Evolutionary conservation across 2,113 vertebrate species (phyloP).

Genomic region (Euleptes europaea): DNA sequence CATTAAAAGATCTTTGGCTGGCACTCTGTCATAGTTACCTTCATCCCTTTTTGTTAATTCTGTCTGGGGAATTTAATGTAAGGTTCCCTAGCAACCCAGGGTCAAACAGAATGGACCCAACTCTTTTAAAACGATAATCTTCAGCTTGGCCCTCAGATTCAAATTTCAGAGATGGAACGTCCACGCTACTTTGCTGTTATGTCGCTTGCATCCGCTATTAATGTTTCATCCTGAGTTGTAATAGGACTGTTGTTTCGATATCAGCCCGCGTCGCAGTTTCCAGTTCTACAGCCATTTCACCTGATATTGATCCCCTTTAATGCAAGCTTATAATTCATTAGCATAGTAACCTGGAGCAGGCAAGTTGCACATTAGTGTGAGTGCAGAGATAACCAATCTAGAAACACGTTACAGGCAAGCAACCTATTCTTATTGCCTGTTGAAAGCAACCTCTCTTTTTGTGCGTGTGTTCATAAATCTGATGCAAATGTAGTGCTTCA

Average conservation of each 20-base stretch:
- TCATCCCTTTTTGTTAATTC: slow-evolving; percentile 1
- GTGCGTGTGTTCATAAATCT: neutral
- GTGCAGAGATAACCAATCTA: no score
- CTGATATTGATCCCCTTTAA: slow-evolving; percentile 1
- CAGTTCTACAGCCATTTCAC: neutral
- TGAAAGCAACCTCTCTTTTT: neutral
- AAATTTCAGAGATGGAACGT: neutral
- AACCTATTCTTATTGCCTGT: neutral
- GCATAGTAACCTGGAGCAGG: neutral
- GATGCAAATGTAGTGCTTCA: neutral
- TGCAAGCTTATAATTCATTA: neutral
- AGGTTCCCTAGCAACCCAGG: neutral
- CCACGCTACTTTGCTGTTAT: neutral
- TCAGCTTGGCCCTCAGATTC: neutral
- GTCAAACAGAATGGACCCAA: no score
- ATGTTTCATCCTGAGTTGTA: neutral
- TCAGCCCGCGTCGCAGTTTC: neutral
- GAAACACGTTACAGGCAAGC: no score
- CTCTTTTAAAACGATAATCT: no score
- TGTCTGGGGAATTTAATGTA: accelerated
- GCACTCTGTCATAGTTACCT: slow-evolving; percentile 26
- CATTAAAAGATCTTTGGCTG: slow-evolving; percentile 19
- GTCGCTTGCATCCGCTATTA: neutral
- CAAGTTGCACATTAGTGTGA: no score
- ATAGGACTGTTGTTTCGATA: neutral